phyloP scores from a whole-genome alignment of 2,797 vertebrate species.

The Corythornis leucogaster region DNA sequence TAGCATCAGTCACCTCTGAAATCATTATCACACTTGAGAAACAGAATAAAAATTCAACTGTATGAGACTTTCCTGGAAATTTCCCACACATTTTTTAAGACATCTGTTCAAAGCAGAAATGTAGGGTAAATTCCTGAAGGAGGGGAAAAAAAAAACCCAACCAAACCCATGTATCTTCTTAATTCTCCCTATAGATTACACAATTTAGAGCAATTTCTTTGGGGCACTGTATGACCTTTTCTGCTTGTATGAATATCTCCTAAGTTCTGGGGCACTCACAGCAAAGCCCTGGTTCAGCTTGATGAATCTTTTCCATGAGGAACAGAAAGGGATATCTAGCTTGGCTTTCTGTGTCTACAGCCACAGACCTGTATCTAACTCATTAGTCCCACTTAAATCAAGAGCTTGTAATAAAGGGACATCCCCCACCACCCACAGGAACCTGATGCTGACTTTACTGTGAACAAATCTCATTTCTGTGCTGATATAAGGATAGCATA shows the following conservation, averaged over 20 bases:
- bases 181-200: not conserved
- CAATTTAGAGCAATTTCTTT: not conserved
- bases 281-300: not conserved
- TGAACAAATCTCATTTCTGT: not conserved
- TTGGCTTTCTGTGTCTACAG: not conserved
- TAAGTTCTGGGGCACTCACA: not conserved
- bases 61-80: constrained; percentile 39
- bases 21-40: not conserved
- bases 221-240: constrained; percentile 14
- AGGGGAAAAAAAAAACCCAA: not conserved
- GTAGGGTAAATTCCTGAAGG: not conserved
- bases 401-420: not conserved
- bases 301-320: not conserved
- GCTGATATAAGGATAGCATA: constrained; percentile 16
- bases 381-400: not conserved
- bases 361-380: not conserved
- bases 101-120: constrained; percentile 46
- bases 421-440: not conserved
- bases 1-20: not conserved
- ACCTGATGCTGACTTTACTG: not conserved
- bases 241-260: not conserved
- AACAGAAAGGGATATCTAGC: not conserved
- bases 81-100: constrained; percentile 22
- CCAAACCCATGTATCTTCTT: not conserved
- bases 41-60: not conserved